These are phyloP conservation scores for Podargus strigoides DNA, from an alignment of 2,797 vertebrate species.

Conservation along the genomic window DNA sequence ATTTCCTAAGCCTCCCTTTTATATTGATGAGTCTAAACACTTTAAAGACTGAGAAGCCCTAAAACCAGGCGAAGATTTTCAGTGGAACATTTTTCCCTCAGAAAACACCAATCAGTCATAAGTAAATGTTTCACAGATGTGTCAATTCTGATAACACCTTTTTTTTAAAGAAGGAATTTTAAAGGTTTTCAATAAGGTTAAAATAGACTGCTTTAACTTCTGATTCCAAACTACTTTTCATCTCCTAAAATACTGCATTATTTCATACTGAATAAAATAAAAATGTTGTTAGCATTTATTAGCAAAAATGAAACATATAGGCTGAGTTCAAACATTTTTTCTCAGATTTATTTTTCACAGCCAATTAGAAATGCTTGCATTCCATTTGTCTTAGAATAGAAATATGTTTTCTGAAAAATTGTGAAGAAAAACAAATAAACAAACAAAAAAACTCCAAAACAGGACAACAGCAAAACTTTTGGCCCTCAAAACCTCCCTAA, in stretches of 20 bases:
- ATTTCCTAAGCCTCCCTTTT: neutral
- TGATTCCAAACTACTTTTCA: neutral
- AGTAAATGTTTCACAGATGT: conserved; percentile 4
- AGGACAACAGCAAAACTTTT: neutral
- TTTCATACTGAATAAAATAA: neutral
- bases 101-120: neutral
- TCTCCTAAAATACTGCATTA: neutral
- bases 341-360: neutral
- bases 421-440: neutral
- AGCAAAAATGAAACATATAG: neutral
- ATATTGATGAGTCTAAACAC: neutral
- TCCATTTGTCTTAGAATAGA: neutral
- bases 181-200: neutral
- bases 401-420: neutral
- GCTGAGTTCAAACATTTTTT: neutral
- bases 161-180: neutral
- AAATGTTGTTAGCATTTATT: neutral
- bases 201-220: neutral
- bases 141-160: neutral
- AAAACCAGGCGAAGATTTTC: neutral
- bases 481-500: conserved; percentile 2
- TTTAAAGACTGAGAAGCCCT: neutral
- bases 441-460: neutral
- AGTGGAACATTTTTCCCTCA: neutral
- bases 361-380: neutral